Base-by-base conservation (phyloP, 2,797 vertebrate species). In the Craterocephalus amniculus region DNA sequence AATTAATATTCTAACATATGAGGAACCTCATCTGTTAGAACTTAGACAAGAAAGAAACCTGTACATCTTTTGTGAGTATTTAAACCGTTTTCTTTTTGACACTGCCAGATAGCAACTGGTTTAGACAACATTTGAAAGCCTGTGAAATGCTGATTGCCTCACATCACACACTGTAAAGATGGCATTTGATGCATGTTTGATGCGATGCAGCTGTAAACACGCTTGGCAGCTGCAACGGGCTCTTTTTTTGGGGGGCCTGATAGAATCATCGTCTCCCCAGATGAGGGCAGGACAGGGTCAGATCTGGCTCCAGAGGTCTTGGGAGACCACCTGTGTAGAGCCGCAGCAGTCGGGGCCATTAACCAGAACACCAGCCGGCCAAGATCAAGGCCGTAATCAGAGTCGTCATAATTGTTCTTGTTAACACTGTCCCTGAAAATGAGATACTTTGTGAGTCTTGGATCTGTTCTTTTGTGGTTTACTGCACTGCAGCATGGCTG, bases 141-240 rank as follows among this genome's bases (percentile, higher is more conserved):
- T 94, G 93, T 95, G 93, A 94, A 94, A 95, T 93, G 93, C 91
- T 94, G 95, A 94, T 95, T 94, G 93, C 89, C 90, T 90, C 94
- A 94, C 94, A 95, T 94, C 93, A 94, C 92, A 93, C 89, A 90
- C 91, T 91, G 89, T 93, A 93, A 93, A 94, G 92, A 94, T 93
- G 93, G 89, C 90, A 92, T 94, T 92, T 95, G 94, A 94, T 95
- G 93, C 94, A 93, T 92, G 93, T 94, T 95, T 95, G 93, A 95
- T 94, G 92, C 85, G 43, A 75, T 87, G 89, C 94, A 93, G 92
- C 93, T 93, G 93, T 93, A 94, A 93, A 93, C 92, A 93, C 93
- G 89, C 88, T 92, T 93, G 93, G 93, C 94, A 95, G 92, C 93
- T 94, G 91, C 90, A 86, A 61, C 52, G 74, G 85, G 79, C 29